phyloP scores from a whole-genome alignment of 2,797 vertebrate genomes.

The Lophura swinhoii region DNA sequence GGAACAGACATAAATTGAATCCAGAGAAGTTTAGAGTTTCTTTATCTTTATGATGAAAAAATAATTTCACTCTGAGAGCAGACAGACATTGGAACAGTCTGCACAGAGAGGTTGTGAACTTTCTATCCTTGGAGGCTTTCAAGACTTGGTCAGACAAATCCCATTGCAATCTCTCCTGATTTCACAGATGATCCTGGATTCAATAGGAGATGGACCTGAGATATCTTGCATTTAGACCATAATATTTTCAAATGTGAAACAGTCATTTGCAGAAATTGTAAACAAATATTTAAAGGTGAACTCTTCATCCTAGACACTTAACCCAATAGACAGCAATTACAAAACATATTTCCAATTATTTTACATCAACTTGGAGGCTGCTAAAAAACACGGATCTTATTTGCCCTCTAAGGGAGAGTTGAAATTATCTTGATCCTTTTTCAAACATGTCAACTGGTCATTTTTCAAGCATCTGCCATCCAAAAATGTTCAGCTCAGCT shows the following conservation, averaged over 20 bases:
- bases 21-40: neutral
- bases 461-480: neutral
- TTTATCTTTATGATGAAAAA: neutral
- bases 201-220: neutral
- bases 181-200: neutral
- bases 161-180: neutral
- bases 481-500: neutral
- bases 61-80: neutral
- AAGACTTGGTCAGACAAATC: neutral
- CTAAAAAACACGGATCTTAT: neutral
- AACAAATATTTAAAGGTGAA: neutral
- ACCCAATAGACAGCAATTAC: neutral
- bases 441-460: neutral
- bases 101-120: fast-evolving
- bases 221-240: neutral
- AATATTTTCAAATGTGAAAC: neutral
- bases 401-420: neutral
- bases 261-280: neutral
- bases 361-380: neutral
- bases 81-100: neutral
- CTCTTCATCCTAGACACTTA: neutral
- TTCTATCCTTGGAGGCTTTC: neutral
- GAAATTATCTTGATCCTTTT: neutral
- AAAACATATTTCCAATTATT: neutral
- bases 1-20: neutral